Percentiles rank a stretch among this genome's conserved stretches.
These are phyloP conservation scores for Takifugu rubripes DNA, from an alignment of 2,797 vertebrate species.

Conservation along the genomic window DNA sequence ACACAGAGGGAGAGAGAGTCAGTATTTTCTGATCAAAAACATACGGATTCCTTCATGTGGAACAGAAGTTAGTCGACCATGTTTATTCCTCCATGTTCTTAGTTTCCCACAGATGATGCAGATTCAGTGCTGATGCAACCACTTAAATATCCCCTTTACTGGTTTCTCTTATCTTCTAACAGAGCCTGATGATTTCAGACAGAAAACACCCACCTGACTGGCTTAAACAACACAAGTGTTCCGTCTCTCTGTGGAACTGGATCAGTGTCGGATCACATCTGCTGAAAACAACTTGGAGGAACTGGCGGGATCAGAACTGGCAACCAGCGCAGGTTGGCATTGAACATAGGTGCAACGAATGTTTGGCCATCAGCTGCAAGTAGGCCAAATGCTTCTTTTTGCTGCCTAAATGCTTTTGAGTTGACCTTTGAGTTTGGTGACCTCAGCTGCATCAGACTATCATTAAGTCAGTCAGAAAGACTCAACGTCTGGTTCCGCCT, in stretches of 20 bases:
- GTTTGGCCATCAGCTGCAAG: background rate
- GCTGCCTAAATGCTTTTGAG: no score
- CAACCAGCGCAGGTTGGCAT: slow-evolving; percentile 31
- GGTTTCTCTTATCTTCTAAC: background rate
- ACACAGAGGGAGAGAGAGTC: slow-evolving; percentile 11
- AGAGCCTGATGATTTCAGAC: background rate
- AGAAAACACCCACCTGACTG: slow-evolving; percentile 2
- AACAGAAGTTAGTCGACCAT: slow-evolving; percentile 11
- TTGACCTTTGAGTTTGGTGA: no score
- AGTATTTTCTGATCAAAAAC: slow-evolving; percentile 27
- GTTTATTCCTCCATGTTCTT: background rate
- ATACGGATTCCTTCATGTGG: slow-evolving; percentile 16
- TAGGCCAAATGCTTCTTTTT: slow-evolving; percentile 11
- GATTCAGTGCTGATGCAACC: slow-evolving; percentile 12
- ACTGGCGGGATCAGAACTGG: slow-evolving; percentile 16
- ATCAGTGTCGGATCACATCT: slow-evolving; percentile 27
- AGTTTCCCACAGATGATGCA: background rate
- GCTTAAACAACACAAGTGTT: slow-evolving; percentile 1
- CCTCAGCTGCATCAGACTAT: background rate
- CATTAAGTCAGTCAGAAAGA: background rate
- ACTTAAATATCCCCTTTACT: background rate
- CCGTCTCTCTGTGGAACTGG: slow-evolving; percentile 14
- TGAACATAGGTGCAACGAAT: slow-evolving; percentile 14
- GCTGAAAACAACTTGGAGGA: slow-evolving; percentile 18
- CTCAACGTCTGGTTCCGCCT: background rate